Evolutionary conservation across 2,113 vertebrate genomes (phyloP), one percentile per base, ranked within the genome.

Genomic region (Tragelaphus scriptus): DNA sequence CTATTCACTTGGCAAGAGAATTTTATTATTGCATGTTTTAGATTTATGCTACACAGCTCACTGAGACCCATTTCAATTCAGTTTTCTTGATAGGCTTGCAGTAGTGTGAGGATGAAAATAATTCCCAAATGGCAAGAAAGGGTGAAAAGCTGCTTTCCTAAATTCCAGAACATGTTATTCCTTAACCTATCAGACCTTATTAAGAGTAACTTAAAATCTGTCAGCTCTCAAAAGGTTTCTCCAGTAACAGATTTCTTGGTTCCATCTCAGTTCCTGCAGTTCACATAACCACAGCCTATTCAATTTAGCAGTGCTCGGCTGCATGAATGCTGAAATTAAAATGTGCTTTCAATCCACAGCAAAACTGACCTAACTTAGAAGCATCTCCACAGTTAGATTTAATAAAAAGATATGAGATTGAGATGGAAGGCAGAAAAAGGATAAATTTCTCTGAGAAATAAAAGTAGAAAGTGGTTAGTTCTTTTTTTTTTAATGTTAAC

Each of bases 301-400:
- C 93, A 94, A 44, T 95, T 97, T 80, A 94, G 85, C 85, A 89
- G 75, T 75, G 61, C 63, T 97, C 14, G 1, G 92, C 82, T 95
- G 36, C 91, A 94, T 97, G 93, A 92, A 95, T 61, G 75, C 59
- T 93, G 94, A 98, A 98, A 98, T 97, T 98, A 98, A 98, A 98
- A 97, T 59, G 96, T 23, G 44, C 55, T 97, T 97, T 92, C 84
- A 81, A 79, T 95, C 96, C 95, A 80, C 30, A 92, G 65, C 89
- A 84, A 94, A 93, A 92, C 58, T 53, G 56, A 97, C 80, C 97
- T 97, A 81, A 56, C 77, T 32, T 13, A 59, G 86, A 97, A 96
- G 97, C 88, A 97, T 68, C 91, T 97, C 23, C 96, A 25, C n/a
- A 51, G 81, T 90, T 92, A 56, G 55, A 97, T 97, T 17, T 91